phyloP scores from a whole-genome alignment of 2,888 invertebrate species.

The Tupiocoris notatus region DNA sequence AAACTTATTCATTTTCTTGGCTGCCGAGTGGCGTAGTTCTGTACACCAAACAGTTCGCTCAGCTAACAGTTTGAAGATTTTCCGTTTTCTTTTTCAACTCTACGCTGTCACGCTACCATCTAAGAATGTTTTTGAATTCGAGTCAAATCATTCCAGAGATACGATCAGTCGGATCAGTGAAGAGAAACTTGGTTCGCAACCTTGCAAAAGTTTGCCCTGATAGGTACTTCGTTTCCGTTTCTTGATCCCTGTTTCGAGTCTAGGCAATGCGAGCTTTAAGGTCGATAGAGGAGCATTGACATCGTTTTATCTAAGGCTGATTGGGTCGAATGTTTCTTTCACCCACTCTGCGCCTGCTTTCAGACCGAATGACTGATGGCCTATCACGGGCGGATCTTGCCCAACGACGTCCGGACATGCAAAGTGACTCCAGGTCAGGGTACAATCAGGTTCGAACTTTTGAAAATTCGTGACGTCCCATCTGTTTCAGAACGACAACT shows the following conservation, averaged over 20 bases:
- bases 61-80: neutral
- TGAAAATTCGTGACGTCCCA: too few species aligned
- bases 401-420: neutral
- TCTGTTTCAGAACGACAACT: too few species aligned
- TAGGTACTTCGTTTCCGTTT: too few species aligned
- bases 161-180: too few species aligned
- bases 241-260: too few species aligned
- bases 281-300: neutral
- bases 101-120: neutral
- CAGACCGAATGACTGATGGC: too few species aligned
- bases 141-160: neutral
- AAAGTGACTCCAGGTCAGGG: neutral
- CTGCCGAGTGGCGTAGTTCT: neutral
- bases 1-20: neutral
- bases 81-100: neutral
- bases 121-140: neutral
- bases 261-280: too few species aligned
- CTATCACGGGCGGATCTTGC: neutral
- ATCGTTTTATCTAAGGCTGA: neutral
- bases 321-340: too few species aligned
- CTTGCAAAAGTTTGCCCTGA: neutral
- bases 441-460: too few species aligned
- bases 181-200: neutral
- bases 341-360: too few species aligned
- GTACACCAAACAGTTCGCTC: neutral